Evolutionary conservation across 2,113 vertebrate species (phyloP), one percentile per base, ranked within the genome.

Genomic region (Ursus arctos): DNA sequence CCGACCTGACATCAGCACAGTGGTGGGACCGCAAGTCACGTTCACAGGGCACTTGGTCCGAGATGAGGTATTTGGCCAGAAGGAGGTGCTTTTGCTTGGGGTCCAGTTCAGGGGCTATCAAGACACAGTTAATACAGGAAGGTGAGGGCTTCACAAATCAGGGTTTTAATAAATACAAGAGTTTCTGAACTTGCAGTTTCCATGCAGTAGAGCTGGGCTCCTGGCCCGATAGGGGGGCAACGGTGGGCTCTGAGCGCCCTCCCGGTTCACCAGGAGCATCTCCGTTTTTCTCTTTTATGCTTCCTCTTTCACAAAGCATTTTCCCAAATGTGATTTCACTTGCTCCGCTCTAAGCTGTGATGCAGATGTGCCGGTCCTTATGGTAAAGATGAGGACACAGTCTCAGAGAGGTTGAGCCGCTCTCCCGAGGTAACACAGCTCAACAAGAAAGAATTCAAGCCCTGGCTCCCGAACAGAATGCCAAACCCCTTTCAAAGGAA

Each of bases 21-120:
- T 2, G 5, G 19, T 24, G 59, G 49, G 53, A 28, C 33, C 3
- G 19, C 36, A 9, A 80, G 51, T 57, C 49, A 5, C 0, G 1
- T 10, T 26, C 12, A 0, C 0, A 0, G 47, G 57, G 13, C 26
- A 0, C 49, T 22, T 0, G 55, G 59, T 22, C 59, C 16, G 36
- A 4, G 31, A 43, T 57, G 1, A 85, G 72, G 4, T 24, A 79
- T 28, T 40, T 55, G 95, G 28, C 47, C n/a, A n/a, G 81, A 79
- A 67, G 79, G 83, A 83, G 65, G 81, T 14, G 55, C 53, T 94
- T 21, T 57, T n/a, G 22, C 55, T 28, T 53, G 13, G 26, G 51
- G 43, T 71, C 88, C 82, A 24, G 43, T 51, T 18, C 67, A 51
- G 67, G 72, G 57, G 36, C 69, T 19, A 15, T 80, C 43, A 67